Evolutionary conservation across 2,888 invertebrate genomes (phyloP), one percentile per base, ranked within the genome.

Genomic region (Megaustenia siamemsis): DNA sequence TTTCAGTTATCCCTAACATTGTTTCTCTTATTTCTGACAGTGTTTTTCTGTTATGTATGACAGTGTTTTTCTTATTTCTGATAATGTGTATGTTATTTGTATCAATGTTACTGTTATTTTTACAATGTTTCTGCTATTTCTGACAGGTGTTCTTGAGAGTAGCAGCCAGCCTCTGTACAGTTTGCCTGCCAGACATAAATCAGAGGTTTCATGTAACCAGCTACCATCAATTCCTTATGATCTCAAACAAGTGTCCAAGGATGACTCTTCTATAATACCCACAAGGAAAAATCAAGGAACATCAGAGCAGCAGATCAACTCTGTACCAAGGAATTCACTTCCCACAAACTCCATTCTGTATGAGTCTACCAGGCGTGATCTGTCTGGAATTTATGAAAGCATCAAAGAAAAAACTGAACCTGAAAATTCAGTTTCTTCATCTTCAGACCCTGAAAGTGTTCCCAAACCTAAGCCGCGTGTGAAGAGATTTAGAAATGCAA

Each of bases 401-500:
- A 88, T 88, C 66, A 86, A 85, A 68, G 88, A 88, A 66, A 77
- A 86, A 38, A 88, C 88, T 0, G 87, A 88, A 53, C 86, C 85
- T 15, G 82, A 86, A 35, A 85, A 87, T 28, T 81, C 85, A 18
- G 69, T 66, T 38, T 84, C 79, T 6, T 83, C 86, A 43, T 80
- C 80, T 10, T 83, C 83, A 45, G 86, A 86, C 40, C 80, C 68
- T 35, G 85, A 83, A 66, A 78, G 85, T 63, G 83, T 85, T 21
- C 80, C 85, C 4, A 66, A 75, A 53, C 83, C 86, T 4, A 79
- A 66, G 53, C 32, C 77, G 0, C 69, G 85, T 45, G 66, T 40
- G n/a, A 82, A 66, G 35, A 49, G 83, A 21, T 43, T 69, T 60
- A 81, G 32, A 53, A 49, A 66, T 71, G 68, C 40, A 10, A 45